Conservation (phyloP, 2,113 vertebrate genomes). For the Bujurquina vittata region DNA sequence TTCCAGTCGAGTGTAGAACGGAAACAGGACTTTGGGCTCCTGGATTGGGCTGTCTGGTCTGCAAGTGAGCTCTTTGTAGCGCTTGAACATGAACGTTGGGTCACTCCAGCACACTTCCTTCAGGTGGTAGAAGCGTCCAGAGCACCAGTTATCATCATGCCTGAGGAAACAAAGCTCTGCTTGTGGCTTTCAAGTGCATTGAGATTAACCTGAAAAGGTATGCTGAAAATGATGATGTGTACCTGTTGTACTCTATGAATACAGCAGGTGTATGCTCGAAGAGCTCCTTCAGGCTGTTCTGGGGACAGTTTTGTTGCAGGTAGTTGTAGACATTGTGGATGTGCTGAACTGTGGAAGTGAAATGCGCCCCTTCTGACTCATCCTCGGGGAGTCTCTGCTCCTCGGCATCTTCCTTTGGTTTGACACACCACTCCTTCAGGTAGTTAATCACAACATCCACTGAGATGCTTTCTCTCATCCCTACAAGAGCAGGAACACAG, state of each 20-base stretch:
- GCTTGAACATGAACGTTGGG: conserved; percentile 76
- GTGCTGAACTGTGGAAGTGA: conserved; percentile 75
- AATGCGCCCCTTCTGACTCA: conserved; percentile 55
- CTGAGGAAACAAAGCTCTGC: conserved; percentile 42
- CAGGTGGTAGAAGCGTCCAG: conserved; percentile 79
- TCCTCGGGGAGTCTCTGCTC: conserved; percentile 28
- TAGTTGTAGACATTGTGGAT: conserved; percentile 77
- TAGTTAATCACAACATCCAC: conserved; percentile 73
- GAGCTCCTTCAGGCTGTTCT: conserved; percentile 69
- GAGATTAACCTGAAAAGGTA: neutral
- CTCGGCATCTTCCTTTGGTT: conserved; percentile 21
- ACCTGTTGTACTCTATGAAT: conserved; percentile 77
- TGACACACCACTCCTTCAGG: conserved; percentile 79
- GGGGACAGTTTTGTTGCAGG: conserved; percentile 69
- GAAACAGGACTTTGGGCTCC: conserved; percentile 74
- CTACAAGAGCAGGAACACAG: conserved; percentile 46
- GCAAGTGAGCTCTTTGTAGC: conserved; percentile 68
- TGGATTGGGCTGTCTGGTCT: conserved; percentile 52
- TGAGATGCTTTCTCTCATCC: conserved; percentile 73
- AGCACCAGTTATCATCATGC: conserved; percentile 53
- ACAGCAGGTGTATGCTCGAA: conserved; percentile 80
- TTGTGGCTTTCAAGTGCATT: neutral
- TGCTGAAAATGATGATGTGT: neutral
- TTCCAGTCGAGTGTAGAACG: conserved; percentile 65
- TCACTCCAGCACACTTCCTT: conserved; percentile 84